These are phyloP conservation scores for Pocota personata DNA, from an alignment of 2,888 invertebrate species.

Conservation along the genomic window DNA sequence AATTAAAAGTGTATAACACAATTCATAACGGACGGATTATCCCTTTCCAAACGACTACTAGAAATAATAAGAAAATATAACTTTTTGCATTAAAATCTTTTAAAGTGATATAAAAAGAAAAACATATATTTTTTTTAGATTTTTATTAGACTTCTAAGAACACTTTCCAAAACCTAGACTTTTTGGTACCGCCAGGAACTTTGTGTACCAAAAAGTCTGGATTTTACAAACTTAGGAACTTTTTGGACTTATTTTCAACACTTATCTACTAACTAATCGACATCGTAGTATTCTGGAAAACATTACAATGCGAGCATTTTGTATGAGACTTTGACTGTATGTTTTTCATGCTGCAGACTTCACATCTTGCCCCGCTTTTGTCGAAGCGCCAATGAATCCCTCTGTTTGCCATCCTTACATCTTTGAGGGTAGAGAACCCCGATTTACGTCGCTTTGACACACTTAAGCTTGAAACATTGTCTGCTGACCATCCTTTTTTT, in stretches of 20 bases:
- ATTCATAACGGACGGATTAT: too few species aligned
- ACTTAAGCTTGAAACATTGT: conserved; percentile 3
- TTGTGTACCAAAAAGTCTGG: background rate
- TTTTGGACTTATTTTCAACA: background rate
- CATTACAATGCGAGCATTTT: background rate
- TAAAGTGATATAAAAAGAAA: too few species aligned
- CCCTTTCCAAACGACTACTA: too few species aligned
- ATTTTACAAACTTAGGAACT: background rate
- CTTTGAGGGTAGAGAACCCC: background rate
- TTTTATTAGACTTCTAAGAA: background rate
- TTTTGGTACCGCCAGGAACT: background rate
- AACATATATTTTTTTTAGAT: background rate
- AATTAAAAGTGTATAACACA: too few species aligned
- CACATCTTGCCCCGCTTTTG: background rate
- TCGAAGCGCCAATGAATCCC: background rate
- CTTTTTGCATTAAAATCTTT: too few species aligned
- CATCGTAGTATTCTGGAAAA: background rate
- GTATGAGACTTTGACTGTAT: background rate
- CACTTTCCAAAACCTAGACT: background rate
- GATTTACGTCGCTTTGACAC: conserved; percentile 1
- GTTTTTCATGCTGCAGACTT: conserved; percentile 1
- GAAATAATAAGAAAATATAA: too few species aligned
- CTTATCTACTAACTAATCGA: background rate
- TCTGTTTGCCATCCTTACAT: background rate
- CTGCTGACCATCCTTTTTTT: background rate